Conservation (phyloP, 1,140 invertebrate species). For the Andricus grossulariae region DNA sequence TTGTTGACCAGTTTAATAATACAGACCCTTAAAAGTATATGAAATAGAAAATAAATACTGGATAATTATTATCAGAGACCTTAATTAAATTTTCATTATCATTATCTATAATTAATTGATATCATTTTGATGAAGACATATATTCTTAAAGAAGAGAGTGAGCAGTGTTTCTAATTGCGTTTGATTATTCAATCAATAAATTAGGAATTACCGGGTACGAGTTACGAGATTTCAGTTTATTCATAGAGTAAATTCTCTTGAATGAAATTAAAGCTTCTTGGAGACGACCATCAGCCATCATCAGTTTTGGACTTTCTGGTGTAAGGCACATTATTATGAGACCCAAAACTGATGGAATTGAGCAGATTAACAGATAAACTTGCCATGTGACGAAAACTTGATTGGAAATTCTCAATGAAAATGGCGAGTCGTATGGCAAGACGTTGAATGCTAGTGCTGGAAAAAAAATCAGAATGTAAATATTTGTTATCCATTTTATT, state of each 20-base stretch:
- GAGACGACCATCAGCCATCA: slow-evolving; percentile 71
- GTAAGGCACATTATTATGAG: slow-evolving; percentile 61
- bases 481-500: neutral
- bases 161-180: neutral
- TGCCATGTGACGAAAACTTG: slow-evolving; percentile 76
- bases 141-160: neutral
- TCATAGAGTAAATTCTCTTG: slow-evolving; percentile 70
- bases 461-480: slow-evolving; percentile 38
- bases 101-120: too few species aligned
- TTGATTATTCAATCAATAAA: slow-evolving; percentile 35
- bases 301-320: slow-evolving; percentile 77
- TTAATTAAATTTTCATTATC: too few species aligned
- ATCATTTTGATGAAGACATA: too few species aligned
- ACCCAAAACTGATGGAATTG: slow-evolving; percentile 65
- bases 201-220: slow-evolving; percentile 71
- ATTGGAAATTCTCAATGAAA: slow-evolving; percentile 62
- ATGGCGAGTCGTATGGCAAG: slow-evolving; percentile 68
- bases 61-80: too few species aligned
- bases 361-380: slow-evolving; percentile 76
- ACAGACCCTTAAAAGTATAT: too few species aligned
- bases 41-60: too few species aligned
- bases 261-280: slow-evolving; percentile 70
- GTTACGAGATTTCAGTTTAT: slow-evolving; percentile 64
- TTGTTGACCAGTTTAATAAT: too few species aligned
- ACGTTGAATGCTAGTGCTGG: slow-evolving; percentile 76